Evolutionary conservation across 2,888 invertebrate species (phyloP), one percentile per base, ranked within the genome.

Genomic region (Leucania comma): DNA sequence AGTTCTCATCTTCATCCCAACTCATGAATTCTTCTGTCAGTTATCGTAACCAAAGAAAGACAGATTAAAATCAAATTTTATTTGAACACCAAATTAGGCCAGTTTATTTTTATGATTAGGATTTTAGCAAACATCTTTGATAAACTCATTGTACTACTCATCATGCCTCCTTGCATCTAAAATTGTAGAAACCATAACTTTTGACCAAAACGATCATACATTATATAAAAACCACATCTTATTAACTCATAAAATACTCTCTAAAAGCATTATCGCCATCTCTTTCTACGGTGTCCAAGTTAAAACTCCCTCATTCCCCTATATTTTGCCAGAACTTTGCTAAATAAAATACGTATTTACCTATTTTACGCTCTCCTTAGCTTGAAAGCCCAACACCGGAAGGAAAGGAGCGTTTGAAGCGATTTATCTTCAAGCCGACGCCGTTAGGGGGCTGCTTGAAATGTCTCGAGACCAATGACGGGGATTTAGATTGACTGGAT

Each of bases 281-380:
- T 71, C 72, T 68, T 9, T 78, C 78, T 26, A 12, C n/a, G 24
- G 14, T 59, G 78, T 70, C 54, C 64, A 51, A 56, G 46, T 46
- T 35, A 29, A 22, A 60, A 56, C 50, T 57, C 53, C n/a, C 73
- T 63, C 60, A 42, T 48, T 54, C 60, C 58, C 56, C 60, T 57
- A 78, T 66, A 83, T 72, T 75, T 83, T 57, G 72, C 70, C 75
- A 78, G 82, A 84, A 80, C 80, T 84, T 81, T 72, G 78, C 87
- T 87, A 90, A 90, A 92, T 92, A 91, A 91, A 90, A 88, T 87
- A 87, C 83, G 86, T 90, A 88, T 91, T 90, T 89, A 88, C 87
- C 87, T 89, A 89, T 91, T 91, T 91, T 88, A 91, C 90, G 91
- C 88, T 83, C 78, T 84, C 83, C 85, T 89, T 88, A 85, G 89